phyloP scores from a whole-genome alignment of 2,797 vertebrate genomes.

The Neomorphus geoffroyi region DNA sequence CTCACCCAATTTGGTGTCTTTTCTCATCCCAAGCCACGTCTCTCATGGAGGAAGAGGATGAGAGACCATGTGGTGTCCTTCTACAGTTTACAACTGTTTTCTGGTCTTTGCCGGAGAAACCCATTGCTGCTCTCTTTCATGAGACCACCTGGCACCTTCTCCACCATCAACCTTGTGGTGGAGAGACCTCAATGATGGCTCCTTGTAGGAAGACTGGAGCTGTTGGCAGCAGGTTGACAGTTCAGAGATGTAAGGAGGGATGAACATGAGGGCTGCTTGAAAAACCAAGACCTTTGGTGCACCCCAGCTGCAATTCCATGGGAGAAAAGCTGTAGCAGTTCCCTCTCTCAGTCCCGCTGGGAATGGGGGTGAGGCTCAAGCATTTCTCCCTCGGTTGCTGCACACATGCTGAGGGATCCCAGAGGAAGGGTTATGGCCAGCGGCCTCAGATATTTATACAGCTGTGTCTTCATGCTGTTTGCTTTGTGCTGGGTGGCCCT shows the following conservation, averaged over 20 bases:
- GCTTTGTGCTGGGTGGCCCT: conserved; percentile 41
- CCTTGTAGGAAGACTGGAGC: background rate
- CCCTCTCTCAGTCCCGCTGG: background rate
- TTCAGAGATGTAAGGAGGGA: background rate
- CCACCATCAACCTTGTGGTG: background rate
- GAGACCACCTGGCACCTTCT: background rate
- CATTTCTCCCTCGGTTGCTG: rapidly evolving
- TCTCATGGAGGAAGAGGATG: background rate
- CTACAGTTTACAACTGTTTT: background rate
- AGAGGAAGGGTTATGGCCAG: background rate
- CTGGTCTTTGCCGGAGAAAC: background rate
- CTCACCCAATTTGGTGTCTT: too few relatives aligned
- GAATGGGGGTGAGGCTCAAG: background rate
- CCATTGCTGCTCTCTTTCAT: too few relatives aligned
- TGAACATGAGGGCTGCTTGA: background rate
- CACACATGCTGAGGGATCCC: background rate
- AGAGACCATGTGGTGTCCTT: rapidly evolving
- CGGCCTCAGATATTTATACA: conserved; percentile 36
- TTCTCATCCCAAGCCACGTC: background rate
- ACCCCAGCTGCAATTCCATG: background rate
- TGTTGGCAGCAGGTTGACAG: background rate
- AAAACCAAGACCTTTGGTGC: background rate
- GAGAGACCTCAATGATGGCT: rapidly evolving
- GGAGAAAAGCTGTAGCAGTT: background rate
- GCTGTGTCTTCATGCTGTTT: background rate